These are phyloP conservation scores for Dicroscelio sp. DNA, from an alignment of 2,888 invertebrate genomes.

Conservation along the genomic window DNA sequence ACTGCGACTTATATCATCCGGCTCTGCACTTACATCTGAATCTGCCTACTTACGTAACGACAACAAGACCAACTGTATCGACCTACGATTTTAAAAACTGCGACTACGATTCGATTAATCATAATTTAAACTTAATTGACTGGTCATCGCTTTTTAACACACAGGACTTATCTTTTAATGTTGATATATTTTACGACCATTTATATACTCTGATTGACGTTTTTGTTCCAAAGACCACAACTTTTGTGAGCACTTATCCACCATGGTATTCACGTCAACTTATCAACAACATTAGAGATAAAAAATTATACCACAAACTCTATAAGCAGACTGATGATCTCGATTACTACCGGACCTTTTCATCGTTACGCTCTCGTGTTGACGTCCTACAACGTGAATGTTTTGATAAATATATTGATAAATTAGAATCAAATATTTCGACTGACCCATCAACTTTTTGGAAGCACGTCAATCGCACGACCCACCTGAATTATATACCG, in stretches of 20 bases:
- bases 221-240: neutral
- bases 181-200: neutral
- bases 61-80: no score
- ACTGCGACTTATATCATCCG: no score
- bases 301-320: no score
- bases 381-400: neutral
- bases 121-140: neutral
- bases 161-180: neutral
- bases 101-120: neutral
- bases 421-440: neutral
- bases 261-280: neutral
- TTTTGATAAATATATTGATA: neutral
- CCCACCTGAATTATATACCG: no score
- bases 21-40: no score
- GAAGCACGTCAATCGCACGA: no score
- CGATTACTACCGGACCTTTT: neutral
- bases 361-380: neutral
- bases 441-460: neutral
- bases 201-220: neutral
- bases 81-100: constrained; percentile 5
- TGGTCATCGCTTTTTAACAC: neutral
- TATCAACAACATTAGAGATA: neutral
- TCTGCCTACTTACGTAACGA: no score
- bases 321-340: neutral
- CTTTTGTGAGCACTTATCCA: neutral